phyloP scores from a whole-genome alignment of 2,113 vertebrate species.

The Paramormyrops kingsleyae region DNA sequence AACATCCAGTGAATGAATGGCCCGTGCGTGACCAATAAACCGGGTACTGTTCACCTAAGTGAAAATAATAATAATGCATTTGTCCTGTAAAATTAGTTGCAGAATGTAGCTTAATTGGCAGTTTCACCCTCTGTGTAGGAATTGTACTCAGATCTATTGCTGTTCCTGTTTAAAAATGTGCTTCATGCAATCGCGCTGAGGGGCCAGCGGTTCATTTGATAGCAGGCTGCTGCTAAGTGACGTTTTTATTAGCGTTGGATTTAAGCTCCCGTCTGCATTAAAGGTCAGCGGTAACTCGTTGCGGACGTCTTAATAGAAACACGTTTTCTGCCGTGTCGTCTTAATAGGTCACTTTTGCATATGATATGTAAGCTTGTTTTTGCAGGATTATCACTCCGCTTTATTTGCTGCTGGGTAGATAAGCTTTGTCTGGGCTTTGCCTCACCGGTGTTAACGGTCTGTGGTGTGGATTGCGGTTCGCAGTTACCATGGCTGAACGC shows the following conservation, averaged over 20 bases:
- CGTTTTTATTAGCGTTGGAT: conserved; percentile 32
- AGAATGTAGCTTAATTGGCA: not conserved
- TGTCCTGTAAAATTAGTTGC: not conserved
- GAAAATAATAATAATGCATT: not conserved
- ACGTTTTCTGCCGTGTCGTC: not conserved
- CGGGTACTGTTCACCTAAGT: not conserved
- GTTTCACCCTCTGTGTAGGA: not conserved
- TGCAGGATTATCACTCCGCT: not conserved
- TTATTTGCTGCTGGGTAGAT: not conserved
- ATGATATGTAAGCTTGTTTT: conserved; percentile 35
- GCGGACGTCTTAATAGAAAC: conserved; percentile 13
- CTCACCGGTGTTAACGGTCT: not conserved
- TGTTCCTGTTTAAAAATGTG: not conserved
- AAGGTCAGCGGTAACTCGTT: conserved; percentile 51
- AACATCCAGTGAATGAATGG: not conserved
- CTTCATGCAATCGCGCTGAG: conserved; percentile 31
- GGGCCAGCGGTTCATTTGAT: conserved; percentile 30
- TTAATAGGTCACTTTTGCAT: conserved; percentile 48
- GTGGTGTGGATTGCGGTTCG: not conserved
- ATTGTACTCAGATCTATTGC: not conserved
- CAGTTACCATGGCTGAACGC: conserved; percentile 70
- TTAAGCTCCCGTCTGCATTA: conserved; percentile 29
- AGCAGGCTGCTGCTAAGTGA: conserved; percentile 27
- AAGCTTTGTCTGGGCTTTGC: not conserved
- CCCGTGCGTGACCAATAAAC: not conserved